Evolutionary conservation across 2,797 vertebrate genomes (phyloP).

Genomic region (Sebastes reedi): DNA sequence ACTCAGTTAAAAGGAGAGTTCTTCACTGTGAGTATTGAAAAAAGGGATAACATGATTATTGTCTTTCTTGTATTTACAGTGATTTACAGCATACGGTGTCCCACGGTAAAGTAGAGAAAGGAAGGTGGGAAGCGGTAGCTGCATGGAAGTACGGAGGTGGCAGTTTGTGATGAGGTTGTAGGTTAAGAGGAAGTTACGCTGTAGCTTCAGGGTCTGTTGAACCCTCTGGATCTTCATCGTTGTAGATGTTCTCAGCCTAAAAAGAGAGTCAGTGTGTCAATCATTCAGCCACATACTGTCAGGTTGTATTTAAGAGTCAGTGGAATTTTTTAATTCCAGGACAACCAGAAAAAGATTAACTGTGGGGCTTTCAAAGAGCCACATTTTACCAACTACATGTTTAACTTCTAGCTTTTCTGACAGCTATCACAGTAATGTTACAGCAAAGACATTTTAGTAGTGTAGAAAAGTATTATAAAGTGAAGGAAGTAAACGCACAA

Average conservation of each 20-base stretch:
- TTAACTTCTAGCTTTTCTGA: not conserved
- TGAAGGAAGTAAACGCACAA: not conserved
- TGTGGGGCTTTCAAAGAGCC: not conserved
- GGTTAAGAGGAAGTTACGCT: conserved; percentile 69
- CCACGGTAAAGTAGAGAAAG: conserved; percentile 8
- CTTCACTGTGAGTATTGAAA: conserved; percentile 15
- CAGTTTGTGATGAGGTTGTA: conserved; percentile 45
- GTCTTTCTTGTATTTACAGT: conserved; percentile 47
- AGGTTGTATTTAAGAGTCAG: not conserved
- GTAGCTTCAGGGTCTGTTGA: conserved; percentile 91
- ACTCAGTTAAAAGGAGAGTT: conserved; percentile 23
- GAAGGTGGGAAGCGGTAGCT: conserved; percentile 24
- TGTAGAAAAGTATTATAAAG: not conserved
- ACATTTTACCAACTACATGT: not conserved
- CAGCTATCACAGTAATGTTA: not conserved
- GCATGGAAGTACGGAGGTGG: conserved; percentile 28
- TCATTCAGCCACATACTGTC: not conserved
- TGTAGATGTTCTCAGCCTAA: conserved; percentile 97
- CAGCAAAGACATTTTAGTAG: not conserved
- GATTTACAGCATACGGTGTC: conserved; percentile 13
- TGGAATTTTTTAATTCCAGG: not conserved
- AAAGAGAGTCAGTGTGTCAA: conserved; percentile 8
- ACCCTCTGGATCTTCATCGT: conserved; percentile 94
- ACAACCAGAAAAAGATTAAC: not conserved
- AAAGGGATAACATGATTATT: not conserved